Conservation (phyloP, 2,113 vertebrate genomes). For the Camelus dromedarius region DNA sequence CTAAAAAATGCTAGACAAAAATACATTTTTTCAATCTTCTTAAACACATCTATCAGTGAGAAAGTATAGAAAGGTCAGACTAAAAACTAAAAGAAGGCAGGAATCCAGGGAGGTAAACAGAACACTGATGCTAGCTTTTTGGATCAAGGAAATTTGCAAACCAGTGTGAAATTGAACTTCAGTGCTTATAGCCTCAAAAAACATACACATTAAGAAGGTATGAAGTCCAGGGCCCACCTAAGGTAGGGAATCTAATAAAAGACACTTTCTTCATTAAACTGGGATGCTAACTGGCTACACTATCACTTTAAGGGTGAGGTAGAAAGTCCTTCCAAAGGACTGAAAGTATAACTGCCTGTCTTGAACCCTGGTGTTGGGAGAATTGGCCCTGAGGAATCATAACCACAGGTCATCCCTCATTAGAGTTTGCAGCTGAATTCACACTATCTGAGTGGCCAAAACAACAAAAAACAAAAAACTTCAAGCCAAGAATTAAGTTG, state of each 20-base stretch:
- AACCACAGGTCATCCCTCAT: not conserved
- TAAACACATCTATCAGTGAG: not conserved
- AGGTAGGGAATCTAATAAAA: not conserved
- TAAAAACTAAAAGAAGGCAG: not conserved
- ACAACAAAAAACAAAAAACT: not conserved
- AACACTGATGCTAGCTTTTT: not conserved
- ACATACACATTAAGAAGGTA: not conserved
- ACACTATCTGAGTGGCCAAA: not conserved
- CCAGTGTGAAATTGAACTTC: not conserved
- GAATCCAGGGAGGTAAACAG: not conserved
- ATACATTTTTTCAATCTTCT: not conserved
- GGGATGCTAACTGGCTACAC: not conserved
- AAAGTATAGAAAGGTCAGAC: not conserved
- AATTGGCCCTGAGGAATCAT: not conserved
- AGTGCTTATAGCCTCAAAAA: not conserved
- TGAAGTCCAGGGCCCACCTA: not conserved
- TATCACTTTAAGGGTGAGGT: not conserved
- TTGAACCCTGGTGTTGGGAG: not conserved
- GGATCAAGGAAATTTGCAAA: not conserved
- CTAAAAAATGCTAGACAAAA: not conserved
- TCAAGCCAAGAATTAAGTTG: not conserved
- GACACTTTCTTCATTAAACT: not conserved
- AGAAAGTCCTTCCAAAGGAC: not conserved
- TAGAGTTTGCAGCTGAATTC: not conserved
- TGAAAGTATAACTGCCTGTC: not conserved